Base-by-base conservation (phyloP, 2,888 invertebrate species). In the Plebejus anna region DNA sequence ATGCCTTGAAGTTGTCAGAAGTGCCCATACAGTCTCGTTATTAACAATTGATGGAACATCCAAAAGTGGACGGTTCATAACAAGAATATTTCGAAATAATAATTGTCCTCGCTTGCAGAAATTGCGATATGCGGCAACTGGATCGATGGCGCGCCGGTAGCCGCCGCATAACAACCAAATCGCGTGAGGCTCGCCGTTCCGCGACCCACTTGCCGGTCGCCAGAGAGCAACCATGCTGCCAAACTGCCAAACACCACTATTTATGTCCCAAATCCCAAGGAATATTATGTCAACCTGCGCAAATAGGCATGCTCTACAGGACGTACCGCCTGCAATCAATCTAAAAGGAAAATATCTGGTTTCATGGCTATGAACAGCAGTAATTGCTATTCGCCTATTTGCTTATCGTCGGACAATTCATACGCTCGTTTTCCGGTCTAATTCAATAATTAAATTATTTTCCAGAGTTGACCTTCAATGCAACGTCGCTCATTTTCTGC, bases 141-240 rank as follows among this genome's bases (percentile, higher is more conserved):
- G 78, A 78, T 79, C 79, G 78, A 79, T 78, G 76, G 75, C 77
- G 71, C 51, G 38, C 57, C 77, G 72, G 77, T 76, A 73, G 78
- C 61, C 78, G 76, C 77, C 79, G 79, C 79, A 79, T 79, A 79
- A 79, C 79, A 77, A 78, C 79, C 77, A 75, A 51, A 38, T 78
- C 75, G 78, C 79, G 77, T 78, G 79, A 61, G 75, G 75, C 28
- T 73, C 42, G 70, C 57, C 77, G 59, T 77, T 77, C 75, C 77
- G 75, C 76, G 78, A 70, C 78, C 78, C 75, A 79, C 76, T 79
- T 77, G 77, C 59, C 70, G 51, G 71, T 42, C 7, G 71, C n/a
- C 71, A 71, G 47, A 22, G 42, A 28, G 22, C 38, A n/a, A n/a
- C 71, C 42, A 42, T 42, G 9, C 71, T 71, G 66, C 66, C 32